Evolutionary conservation across 2,888 invertebrate genomes (phyloP).

Genomic region (Diarsia mendica): DNA sequence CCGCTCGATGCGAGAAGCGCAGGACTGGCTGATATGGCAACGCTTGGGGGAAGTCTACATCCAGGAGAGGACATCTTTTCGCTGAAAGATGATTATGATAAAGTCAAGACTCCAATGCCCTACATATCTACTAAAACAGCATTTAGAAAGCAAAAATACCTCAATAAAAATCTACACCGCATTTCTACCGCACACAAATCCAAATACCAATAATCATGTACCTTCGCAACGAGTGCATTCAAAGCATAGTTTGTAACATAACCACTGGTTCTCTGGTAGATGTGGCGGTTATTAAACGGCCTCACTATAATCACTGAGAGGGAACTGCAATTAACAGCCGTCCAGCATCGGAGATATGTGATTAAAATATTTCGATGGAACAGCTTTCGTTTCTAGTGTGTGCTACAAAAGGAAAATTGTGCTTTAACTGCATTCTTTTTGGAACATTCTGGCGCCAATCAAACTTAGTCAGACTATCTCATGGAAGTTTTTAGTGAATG

Average conservation of each 20-base stretch:
- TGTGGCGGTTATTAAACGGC: slow-evolving; percentile 42
- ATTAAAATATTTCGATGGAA: slow-evolving; percentile 60
- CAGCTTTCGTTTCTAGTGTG: slow-evolving; percentile 52
- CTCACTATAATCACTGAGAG: slow-evolving; percentile 55
- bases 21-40: not conserved
- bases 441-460: not conserved
- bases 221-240: slow-evolving; percentile 33
- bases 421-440: not conserved
- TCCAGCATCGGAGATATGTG: slow-evolving; percentile 39
- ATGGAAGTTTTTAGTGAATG: not conserved
- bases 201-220: slow-evolving; percentile 34
- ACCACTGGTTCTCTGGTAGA: slow-evolving; percentile 35
- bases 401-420: slow-evolving; percentile 2
- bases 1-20: no score
- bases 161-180: slow-evolving; percentile 18
- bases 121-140: not conserved
- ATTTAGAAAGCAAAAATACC: slow-evolving; percentile 31
- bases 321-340: slow-evolving; percentile 49
- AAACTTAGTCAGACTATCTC: not conserved
- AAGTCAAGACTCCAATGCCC: not conserved
- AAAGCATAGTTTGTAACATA: slow-evolving; percentile 47
- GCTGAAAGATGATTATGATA: not conserved
- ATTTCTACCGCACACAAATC: slow-evolving; percentile 16
- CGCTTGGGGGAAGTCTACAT: not conserved
- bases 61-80: not conserved